Evolutionary conservation across 2,113 vertebrate genomes (phyloP).

Genomic region (Prietella phreatophila): DNA sequence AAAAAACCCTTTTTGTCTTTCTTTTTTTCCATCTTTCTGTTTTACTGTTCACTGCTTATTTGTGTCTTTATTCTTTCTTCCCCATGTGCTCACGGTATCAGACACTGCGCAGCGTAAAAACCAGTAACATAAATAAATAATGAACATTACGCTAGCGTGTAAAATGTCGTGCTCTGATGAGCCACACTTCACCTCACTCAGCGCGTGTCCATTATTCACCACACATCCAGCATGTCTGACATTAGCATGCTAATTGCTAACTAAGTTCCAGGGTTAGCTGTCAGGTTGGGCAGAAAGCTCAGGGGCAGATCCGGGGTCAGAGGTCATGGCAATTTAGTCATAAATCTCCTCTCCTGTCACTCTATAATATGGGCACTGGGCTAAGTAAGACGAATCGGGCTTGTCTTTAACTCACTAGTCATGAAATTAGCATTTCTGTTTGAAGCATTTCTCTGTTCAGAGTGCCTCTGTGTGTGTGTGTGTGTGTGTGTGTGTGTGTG

Average conservation of each 20-base stretch:
- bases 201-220: background rate
- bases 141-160: slow-evolving; percentile 10
- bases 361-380: slow-evolving; percentile 54
- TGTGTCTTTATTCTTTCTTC: background rate
- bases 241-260: slow-evolving; percentile 51
- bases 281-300: slow-evolving; percentile 42
- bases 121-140: no score
- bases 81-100: no score
- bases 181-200: background rate
- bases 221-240: slow-evolving; percentile 12
- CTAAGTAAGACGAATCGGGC: slow-evolving; percentile 64
- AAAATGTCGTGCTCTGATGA: background rate
- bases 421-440: slow-evolving; percentile 53
- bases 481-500: background rate
- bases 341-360: slow-evolving; percentile 64
- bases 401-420: slow-evolving; percentile 40
- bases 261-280: slow-evolving; percentile 33
- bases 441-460: background rate
- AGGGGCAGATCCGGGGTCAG: slow-evolving; percentile 58
- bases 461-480: background rate
- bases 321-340: slow-evolving; percentile 59
- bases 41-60: background rate
- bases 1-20: background rate
- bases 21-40: background rate
- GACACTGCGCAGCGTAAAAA: background rate